phyloP scores from a whole-genome alignment of 2,888 invertebrate genomes.

The Homarus gammarus region DNA sequence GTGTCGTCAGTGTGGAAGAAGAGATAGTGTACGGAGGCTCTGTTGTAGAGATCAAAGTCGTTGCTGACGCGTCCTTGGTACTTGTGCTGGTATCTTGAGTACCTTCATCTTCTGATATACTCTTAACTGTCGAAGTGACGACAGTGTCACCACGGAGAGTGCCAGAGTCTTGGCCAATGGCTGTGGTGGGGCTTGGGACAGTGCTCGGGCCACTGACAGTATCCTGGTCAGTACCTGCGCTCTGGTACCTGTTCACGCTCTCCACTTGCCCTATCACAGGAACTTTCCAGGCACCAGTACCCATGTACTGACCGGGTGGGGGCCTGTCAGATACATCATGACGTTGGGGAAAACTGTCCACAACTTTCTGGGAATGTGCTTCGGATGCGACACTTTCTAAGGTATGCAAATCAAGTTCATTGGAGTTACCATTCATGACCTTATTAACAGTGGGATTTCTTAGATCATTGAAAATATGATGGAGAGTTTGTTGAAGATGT shows the following conservation, averaged over 20 bases:
- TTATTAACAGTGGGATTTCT: background rate
- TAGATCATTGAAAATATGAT: background rate
- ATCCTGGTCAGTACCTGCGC: background rate
- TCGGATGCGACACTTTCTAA: background rate
- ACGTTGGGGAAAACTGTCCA: too few relatives aligned
- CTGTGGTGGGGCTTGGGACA: background rate
- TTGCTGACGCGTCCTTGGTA: background rate
- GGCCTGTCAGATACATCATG: background rate
- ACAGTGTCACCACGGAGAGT: background rate
- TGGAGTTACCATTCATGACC: too few relatives aligned
- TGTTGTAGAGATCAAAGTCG: background rate
- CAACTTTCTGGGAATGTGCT: background rate
- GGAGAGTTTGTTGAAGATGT: background rate
- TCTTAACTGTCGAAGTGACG: too few relatives aligned
- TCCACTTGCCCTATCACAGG: background rate
- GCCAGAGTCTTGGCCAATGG: background rate
- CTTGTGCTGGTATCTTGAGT: background rate
- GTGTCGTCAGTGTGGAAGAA: background rate
- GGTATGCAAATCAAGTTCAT: background rate
- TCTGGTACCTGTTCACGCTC: background rate
- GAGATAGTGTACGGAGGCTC: background rate
- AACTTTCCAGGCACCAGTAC: background rate
- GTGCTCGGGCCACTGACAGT: background rate
- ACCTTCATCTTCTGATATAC: background rate
- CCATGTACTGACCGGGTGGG: background rate